These are phyloP conservation scores for Metopia argyrocephala DNA, from an alignment of 2,888 invertebrate species.

Conservation along the genomic window DNA sequence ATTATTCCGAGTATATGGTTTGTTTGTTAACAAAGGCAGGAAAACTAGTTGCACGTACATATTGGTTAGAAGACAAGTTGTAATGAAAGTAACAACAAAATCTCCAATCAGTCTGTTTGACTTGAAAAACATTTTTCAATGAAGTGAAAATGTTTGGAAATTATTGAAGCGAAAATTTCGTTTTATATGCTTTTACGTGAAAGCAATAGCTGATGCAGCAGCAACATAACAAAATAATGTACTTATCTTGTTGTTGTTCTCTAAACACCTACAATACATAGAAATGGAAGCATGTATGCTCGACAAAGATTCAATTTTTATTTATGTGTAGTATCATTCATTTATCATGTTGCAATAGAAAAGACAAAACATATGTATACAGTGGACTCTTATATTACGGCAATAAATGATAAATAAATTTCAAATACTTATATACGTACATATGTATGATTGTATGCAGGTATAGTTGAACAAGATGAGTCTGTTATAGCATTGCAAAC, in stretches of 20 bases:
- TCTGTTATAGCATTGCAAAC: no score
- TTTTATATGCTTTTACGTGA: conserved; percentile 4
- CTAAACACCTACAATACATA: neutral
- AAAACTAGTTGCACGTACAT: neutral
- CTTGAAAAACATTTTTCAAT: conserved; percentile 46
- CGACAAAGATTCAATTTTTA: neutral
- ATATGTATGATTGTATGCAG: no score
- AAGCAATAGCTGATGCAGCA: neutral
- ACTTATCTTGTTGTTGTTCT: neutral
- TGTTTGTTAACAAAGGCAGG: conserved; percentile 1
- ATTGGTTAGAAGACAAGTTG: neutral
- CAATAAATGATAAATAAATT: neutral
- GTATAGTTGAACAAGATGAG: no score
- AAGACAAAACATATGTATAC: no score
- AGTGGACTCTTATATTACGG: neutral
- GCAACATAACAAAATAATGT: neutral
- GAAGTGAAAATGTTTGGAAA: conserved; percentile 46
- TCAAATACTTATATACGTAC: neutral
- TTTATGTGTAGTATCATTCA: conserved; percentile 14
- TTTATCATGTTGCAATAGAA: conserved; percentile 11
- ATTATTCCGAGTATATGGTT: neutral
- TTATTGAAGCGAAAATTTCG: conserved; percentile 48
- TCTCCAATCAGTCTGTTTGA: conserved; percentile 7
- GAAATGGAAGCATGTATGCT: neutral
- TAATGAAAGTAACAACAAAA: conserved; percentile 9